Percentiles rank a stretch among this genome's conserved stretches.
phyloP scores from a whole-genome alignment of 2,797 vertebrate species.

The Champsocephalus gunnari region DNA sequence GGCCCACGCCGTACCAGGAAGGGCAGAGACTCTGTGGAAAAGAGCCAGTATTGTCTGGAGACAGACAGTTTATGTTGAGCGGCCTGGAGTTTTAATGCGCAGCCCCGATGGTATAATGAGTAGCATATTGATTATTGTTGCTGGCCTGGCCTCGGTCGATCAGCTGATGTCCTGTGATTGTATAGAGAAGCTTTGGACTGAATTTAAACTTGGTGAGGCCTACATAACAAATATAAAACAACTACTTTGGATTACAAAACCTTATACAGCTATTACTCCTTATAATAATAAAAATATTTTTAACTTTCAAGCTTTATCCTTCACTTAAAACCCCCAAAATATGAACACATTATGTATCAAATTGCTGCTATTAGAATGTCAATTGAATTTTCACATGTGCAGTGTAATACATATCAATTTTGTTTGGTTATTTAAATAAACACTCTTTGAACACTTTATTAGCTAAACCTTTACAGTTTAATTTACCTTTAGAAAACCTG shows the following conservation, averaged over 20 bases:
- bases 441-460: not conserved
- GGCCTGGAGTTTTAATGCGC: conserved; percentile 46
- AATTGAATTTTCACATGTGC: not conserved
- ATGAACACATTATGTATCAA: not conserved
- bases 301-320: not conserved
- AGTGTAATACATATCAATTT: not conserved
- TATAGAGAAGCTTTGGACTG: conserved; percentile 33
- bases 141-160: conserved; percentile 34
- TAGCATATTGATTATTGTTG: conserved; percentile 60
- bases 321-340: not conserved
- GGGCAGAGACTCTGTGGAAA: conserved; percentile 72
- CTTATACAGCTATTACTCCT: not conserved
- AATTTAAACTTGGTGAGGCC: conserved; percentile 7
- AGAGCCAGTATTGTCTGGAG: conserved; percentile 79
- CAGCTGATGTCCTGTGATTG: conserved; percentile 53
- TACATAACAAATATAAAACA: not conserved
- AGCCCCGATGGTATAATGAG: conserved; percentile 54
- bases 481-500: not conserved
- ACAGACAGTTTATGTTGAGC: conserved; percentile 64
- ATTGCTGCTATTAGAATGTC: not conserved
- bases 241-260: not conserved
- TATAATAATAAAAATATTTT: not conserved
- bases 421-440: not conserved
- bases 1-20: conserved; percentile 83
- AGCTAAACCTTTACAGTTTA: not conserved